Evolutionary conservation across 2,888 invertebrate genomes (phyloP).

Genomic region (Amblyjoppa proteus): DNA sequence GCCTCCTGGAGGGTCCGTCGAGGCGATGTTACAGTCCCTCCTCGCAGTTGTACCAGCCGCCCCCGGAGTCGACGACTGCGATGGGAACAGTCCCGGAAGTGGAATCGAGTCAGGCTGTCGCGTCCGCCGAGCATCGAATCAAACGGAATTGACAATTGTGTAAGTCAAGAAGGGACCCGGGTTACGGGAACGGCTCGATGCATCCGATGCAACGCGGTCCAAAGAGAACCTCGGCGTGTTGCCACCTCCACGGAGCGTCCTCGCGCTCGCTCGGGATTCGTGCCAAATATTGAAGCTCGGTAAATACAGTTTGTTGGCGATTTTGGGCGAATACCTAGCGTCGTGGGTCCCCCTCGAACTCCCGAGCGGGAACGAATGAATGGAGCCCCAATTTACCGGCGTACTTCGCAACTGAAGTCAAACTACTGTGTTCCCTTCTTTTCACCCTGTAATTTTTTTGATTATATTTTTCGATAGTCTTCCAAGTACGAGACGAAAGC

Average conservation of each 20-base stretch:
- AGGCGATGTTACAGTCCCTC: not conserved
- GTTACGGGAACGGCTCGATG: slow-evolving; percentile 49
- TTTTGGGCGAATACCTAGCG: slow-evolving; percentile 60
- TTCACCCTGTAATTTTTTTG: not conserved
- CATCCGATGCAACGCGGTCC: slow-evolving; percentile 39
- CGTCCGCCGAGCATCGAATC: slow-evolving; percentile 60
- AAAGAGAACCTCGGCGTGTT: slow-evolving; percentile 26
- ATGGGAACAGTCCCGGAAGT: slow-evolving; percentile 37
- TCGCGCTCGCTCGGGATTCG: slow-evolving; percentile 50
- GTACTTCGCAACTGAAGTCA: slow-evolving; percentile 38
- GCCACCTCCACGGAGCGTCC: slow-evolving; percentile 17
- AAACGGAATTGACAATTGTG: slow-evolving; percentile 77
- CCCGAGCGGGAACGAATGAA: not conserved
- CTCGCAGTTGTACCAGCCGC: not conserved
- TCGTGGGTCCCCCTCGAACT: not conserved
- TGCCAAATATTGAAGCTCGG: slow-evolving; percentile 72
- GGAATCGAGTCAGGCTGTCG: slow-evolving; percentile 52
- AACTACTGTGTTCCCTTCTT: slow-evolving; percentile 31
- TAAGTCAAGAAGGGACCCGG: slow-evolving; percentile 64
- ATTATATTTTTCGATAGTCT: not conserved
- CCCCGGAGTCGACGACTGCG: not conserved
- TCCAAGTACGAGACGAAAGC: not conserved
- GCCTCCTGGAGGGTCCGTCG: slow-evolving; percentile 10
- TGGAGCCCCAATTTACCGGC: slow-evolving; percentile 46
- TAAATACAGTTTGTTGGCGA: slow-evolving; percentile 74